These are phyloP conservation scores for Ophioninae sp. DNA, from an alignment of 2,888 invertebrate species.

Conservation along the genomic window DNA sequence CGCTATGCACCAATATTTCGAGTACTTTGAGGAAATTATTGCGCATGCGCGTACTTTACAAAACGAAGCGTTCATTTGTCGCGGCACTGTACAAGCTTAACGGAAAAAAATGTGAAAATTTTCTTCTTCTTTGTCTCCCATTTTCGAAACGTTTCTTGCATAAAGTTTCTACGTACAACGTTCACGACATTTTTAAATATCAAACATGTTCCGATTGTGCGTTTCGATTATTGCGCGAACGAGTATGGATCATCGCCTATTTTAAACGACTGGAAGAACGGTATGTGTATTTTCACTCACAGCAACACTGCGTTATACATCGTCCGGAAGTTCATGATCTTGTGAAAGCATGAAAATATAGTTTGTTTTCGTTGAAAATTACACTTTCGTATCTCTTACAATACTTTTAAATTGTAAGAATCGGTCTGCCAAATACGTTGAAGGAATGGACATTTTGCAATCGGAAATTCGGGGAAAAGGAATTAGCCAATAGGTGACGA, in stretches of 20 bases:
- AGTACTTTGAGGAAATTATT: background rate
- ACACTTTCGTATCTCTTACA: no score
- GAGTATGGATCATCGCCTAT: no score
- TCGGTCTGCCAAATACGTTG: background rate
- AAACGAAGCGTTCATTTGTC: background rate
- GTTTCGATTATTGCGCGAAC: no score
- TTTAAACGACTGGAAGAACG: no score
- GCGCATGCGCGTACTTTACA: slow-evolving; percentile 8
- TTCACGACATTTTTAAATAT: background rate
- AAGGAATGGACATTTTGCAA: background rate
- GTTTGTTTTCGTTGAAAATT: background rate
- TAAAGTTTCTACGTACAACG: background rate
- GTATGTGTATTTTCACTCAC: no score
- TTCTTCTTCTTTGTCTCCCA: background rate
- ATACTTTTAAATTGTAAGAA: background rate
- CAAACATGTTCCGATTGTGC: background rate
- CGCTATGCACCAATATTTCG: slow-evolving; percentile 20
- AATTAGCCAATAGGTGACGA: no score
- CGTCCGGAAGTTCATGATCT: background rate
- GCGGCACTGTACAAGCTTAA: background rate
- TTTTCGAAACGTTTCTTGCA: background rate
- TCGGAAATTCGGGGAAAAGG: background rate
- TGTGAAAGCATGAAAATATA: background rate
- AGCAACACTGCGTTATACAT: background rate
- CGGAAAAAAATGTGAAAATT: background rate